Conservation (phyloP, 2,113 vertebrate genomes). For the Scolopax mira region DNA sequence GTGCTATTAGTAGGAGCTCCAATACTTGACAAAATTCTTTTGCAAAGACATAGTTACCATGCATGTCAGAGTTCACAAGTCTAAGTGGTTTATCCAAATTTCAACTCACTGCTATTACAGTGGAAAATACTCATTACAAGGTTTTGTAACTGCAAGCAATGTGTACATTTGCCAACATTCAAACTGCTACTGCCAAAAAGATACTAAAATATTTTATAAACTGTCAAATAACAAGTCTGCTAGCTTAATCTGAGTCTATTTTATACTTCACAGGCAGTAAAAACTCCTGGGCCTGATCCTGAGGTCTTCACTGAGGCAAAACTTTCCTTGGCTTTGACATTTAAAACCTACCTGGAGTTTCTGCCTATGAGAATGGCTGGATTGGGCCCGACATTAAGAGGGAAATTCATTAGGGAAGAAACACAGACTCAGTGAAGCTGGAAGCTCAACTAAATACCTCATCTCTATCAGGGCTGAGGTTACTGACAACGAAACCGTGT, state of each 20-base stretch:
- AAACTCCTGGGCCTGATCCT: conserved; percentile 54
- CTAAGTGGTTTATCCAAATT: conserved; percentile 85
- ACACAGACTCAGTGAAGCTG: background rate
- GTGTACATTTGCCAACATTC: conserved; percentile 78
- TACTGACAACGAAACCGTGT: background rate
- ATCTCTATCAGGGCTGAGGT: background rate
- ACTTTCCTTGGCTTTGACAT: background rate
- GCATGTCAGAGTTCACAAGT: conserved; percentile 83
- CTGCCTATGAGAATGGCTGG: accelerated
- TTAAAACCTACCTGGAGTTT: background rate
- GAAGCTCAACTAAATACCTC: background rate
- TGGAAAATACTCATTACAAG: conserved; percentile 79
- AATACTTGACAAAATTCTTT: conserved; percentile 84
- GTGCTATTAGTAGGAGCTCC: conserved; percentile 85
- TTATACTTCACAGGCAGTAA: conserved; percentile 67
- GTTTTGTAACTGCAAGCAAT: conserved; percentile 75
- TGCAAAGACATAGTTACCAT: conserved; percentile 81
- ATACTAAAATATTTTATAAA: conserved; percentile 85
- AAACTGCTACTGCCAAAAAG: conserved; percentile 81
- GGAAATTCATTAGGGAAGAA: background rate
- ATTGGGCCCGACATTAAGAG: background rate
- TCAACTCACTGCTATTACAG: conserved; percentile 78
- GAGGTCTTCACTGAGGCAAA: background rate
- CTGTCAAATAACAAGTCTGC: conserved; percentile 83
- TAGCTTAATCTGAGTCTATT: conserved; percentile 78